Base-by-base conservation (phyloP, 2,888 invertebrate genomes). In the Caenorhabditis afra region DNA sequence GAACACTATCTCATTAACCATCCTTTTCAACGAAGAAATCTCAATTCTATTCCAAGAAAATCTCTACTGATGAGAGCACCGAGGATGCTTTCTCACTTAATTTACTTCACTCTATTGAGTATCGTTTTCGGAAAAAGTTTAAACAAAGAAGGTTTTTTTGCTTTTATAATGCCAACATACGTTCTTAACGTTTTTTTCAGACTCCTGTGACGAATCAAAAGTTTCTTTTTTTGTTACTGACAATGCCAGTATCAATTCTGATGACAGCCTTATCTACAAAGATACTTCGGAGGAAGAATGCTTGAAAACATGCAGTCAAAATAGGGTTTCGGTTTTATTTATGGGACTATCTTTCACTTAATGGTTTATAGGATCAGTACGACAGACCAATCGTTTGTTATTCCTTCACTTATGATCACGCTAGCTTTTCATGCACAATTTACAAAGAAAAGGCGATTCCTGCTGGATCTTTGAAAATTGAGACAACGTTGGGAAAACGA, bases 241-340 rank as follows among this genome's bases (percentile, higher is more conserved):
- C 58, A 87, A 87, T 41, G 81, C 81, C 0, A 77, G 62, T 14
- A 45, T 85, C 39, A 62, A 62, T 8, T 53, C 79, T 1, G 59
- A 58, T 7, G 79, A 85, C 22, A 55, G 74, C 0, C 74, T 85
- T 45, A 73, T 79, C n/a, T 86, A 84, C 74, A 77, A 82, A n/a
- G 84, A 84, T 22, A 81, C 84, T 35, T 82, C 86, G 1, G 87
- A 88, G 59, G 86, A 87, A 29, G 84, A 87, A n/a, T 88, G 88
- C 55, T 39, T 79, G 12, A 68, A 71, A 22, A 86, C 78, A 2
- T 88, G 88, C 76, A 77, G 81, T 23, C 66, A 82, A 4, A 88
- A 87, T 49, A 59, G 80, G 50, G 87, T 87, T 5, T 29, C 29
- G 29, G 29, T 5, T 7, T 29, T 7, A 29, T 29, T 29, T 29